Conservation (phyloP, 1,140 invertebrate species). For the Rhynchophorus ferrugineus region DNA sequence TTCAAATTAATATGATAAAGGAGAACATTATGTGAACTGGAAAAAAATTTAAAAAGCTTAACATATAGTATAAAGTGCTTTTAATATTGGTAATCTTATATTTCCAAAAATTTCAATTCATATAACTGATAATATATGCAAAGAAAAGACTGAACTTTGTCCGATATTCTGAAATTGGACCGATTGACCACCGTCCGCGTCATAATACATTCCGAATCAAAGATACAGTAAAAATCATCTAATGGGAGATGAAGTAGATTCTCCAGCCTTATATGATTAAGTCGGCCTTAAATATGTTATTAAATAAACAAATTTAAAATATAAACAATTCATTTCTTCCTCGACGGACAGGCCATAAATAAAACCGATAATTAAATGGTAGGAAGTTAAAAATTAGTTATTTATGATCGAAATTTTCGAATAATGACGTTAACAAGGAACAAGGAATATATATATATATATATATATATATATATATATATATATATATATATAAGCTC, state of each 20-base stretch:
- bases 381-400: slow-evolving; percentile 17
- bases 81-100: too few species aligned
- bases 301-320: slow-evolving; percentile 18
- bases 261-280: slow-evolving; percentile 10
- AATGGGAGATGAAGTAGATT: slow-evolving; percentile 11
- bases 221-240: slow-evolving; percentile 14
- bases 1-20: too few species aligned
- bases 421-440: slow-evolving; percentile 15
- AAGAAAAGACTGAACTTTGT: too few species aligned
- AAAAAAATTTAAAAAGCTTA: too few species aligned
- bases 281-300: slow-evolving; percentile 15
- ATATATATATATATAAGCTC: too few species aligned
- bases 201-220: slow-evolving; percentile 12
- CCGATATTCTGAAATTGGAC: background rate
- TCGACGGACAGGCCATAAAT: slow-evolving; percentile 13
- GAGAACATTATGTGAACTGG: too few species aligned
- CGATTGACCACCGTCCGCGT: background rate
- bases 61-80: too few species aligned
- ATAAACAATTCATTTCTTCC: slow-evolving; percentile 18
- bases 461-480: too few species aligned
- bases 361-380: slow-evolving; percentile 21
- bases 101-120: too few species aligned
- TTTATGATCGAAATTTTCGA: slow-evolving; percentile 17
- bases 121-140: too few species aligned
- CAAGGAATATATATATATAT: too few species aligned